Evolutionary conservation across 2,888 invertebrate species (phyloP).

Genomic region (Tetragnatha montana): DNA sequence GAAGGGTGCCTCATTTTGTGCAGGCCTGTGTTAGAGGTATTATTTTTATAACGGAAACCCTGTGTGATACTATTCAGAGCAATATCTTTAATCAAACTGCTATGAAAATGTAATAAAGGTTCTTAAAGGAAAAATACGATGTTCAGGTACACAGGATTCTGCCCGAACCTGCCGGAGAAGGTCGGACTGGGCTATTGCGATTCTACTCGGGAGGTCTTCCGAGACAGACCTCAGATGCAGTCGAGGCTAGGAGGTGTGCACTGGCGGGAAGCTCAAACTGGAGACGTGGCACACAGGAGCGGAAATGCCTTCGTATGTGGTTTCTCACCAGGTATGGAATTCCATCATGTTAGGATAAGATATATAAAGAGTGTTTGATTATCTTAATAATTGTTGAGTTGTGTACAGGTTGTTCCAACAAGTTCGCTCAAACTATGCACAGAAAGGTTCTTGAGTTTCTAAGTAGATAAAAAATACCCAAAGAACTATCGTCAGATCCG

Average conservation of each 20-base stretch:
- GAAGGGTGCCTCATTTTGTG: too few relatives aligned
- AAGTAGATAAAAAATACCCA: too few relatives aligned
- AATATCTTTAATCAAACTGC: too few relatives aligned
- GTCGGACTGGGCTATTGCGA: slow-evolving; percentile 13
- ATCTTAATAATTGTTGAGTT: too few relatives aligned
- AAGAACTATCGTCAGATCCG: too few relatives aligned
- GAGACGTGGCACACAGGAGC: background rate
- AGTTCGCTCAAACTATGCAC: too few relatives aligned
- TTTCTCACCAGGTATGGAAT: background rate
- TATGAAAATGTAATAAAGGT: too few relatives aligned
- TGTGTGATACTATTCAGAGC: too few relatives aligned
- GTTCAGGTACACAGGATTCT: slow-evolving; percentile 43
- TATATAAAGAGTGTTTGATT: too few relatives aligned
- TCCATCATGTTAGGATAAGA: too few relatives aligned
- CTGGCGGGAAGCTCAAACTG: background rate
- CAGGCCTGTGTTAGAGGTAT: background rate
- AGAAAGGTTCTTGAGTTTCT: too few relatives aligned
- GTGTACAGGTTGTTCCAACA: too few relatives aligned
- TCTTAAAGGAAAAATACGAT: background rate
- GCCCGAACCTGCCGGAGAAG: slow-evolving; percentile 19
- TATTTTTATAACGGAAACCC: background rate
- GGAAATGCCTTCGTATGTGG: slow-evolving; percentile 10
- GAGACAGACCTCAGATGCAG: slow-evolving; percentile 1
- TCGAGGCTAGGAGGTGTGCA: background rate
- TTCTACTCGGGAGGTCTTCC: slow-evolving; percentile 20